phyloP scores from a whole-genome alignment of 1,140 invertebrate genomes.

The Yoshiicerus persimilis region DNA sequence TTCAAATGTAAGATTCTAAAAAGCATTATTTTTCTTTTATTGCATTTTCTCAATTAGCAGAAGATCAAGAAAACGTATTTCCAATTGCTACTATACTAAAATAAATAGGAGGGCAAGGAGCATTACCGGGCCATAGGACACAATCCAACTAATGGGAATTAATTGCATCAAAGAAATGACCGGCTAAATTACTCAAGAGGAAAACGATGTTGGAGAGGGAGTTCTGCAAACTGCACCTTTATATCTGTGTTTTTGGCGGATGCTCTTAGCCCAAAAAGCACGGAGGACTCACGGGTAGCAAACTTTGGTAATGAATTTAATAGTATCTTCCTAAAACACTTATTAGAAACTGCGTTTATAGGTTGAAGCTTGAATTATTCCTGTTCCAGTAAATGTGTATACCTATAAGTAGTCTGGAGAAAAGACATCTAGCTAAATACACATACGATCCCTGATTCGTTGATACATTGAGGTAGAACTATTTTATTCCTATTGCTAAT shows the following conservation, averaged over 20 bases:
- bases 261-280: too few species aligned
- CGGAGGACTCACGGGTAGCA: too few species aligned
- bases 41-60: too few species aligned
- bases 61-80: too few species aligned
- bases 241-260: too few species aligned
- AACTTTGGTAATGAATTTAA: background rate
- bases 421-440: background rate
- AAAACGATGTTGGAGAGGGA: background rate
- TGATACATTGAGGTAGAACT: background rate
- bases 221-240: too few species aligned
- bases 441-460: background rate
- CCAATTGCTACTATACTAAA: too few species aligned
- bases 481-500: background rate
- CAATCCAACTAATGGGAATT: background rate
- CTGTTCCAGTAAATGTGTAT: background rate
- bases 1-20: too few species aligned
- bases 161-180: background rate
- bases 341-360: background rate
- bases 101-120: too few species aligned
- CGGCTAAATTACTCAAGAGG: background rate
- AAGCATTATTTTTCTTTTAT: too few species aligned
- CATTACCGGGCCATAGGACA: background rate
- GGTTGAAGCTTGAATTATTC: background rate
- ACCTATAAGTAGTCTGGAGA: background rate
- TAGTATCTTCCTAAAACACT: background rate